phyloP scores from a whole-genome alignment of 2,797 vertebrate species.

The Poecilia picta region DNA sequence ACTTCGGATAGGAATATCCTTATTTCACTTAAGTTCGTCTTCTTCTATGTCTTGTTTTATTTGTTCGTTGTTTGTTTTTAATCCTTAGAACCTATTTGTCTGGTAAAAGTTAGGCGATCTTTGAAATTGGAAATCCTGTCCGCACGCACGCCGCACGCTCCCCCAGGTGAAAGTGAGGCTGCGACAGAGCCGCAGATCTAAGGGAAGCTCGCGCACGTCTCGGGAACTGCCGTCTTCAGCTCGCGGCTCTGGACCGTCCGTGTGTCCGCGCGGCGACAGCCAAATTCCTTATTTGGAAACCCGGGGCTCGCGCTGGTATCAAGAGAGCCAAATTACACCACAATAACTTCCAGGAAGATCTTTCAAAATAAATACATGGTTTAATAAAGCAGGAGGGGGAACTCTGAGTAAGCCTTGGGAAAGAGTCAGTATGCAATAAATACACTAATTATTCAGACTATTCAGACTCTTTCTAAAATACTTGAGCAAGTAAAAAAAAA shows the following conservation, averaged over 20 bases:
- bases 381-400: background rate
- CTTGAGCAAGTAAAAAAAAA: background rate
- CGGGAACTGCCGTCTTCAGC: slow-evolving; percentile 55
- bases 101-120: slow-evolving; percentile 51
- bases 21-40: background rate
- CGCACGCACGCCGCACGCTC: slow-evolving; percentile 1
- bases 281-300: slow-evolving; percentile 89
- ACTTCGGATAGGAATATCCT: background rate
- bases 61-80: slow-evolving; percentile 23
- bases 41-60: background rate
- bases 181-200: slow-evolving; percentile 44
- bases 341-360: slow-evolving; percentile 55
- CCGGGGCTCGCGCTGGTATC: slow-evolving; percentile 63
- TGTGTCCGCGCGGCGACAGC: slow-evolving; percentile 73
- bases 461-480: background rate
- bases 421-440: background rate
- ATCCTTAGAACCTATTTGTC: slow-evolving; percentile 2
- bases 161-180: slow-evolving; percentile 46
- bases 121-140: slow-evolving; percentile 18
- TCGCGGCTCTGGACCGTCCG: slow-evolving; percentile 64
- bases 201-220: slow-evolving; percentile 58
- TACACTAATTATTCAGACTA: background rate
- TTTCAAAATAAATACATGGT: slow-evolving; percentile 66
- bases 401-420: background rate
- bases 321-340: slow-evolving; percentile 37